Conservation (phyloP, 2,113 vertebrate genomes). For the Zosterops lateralis region DNA sequence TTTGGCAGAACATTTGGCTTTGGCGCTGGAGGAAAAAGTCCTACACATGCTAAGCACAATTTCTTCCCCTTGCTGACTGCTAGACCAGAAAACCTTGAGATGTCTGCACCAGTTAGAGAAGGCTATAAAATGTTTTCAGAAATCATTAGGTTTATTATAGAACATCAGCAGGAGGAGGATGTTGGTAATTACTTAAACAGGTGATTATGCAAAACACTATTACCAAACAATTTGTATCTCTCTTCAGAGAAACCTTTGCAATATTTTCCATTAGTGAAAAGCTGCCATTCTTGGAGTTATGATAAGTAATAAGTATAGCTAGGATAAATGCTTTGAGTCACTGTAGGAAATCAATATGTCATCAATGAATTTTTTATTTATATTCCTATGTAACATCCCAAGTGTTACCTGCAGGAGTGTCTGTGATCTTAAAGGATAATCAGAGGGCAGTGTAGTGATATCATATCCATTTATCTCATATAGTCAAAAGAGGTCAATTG, state of each 20-base stretch:
- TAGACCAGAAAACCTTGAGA: conserved; percentile 7
- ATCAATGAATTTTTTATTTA: conserved; percentile 27
- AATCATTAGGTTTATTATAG: conserved; percentile 25
- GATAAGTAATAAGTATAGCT: background rate
- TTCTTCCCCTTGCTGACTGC: background rate
- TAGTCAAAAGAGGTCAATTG: background rate
- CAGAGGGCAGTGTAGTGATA: background rate
- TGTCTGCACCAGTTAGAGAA: background rate
- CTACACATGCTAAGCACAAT: background rate
- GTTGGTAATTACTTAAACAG: conserved; percentile 32
- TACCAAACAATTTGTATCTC: conserved; percentile 19
- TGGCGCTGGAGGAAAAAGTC: background rate
- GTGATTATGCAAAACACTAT: conserved; percentile 33
- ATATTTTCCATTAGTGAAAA: background rate
- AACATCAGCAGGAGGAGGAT: conserved; percentile 1
- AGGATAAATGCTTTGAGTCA: conserved; percentile 7
- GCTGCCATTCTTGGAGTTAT: background rate
- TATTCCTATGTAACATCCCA: background rate
- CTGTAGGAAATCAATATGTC: conserved; percentile 29
- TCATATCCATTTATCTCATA: background rate
- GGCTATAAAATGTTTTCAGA: conserved; percentile 12
- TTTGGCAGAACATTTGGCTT: background rate
- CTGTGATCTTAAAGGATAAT: conserved; percentile 18
- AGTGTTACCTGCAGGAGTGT: background rate
- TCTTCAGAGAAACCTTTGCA: conserved; percentile 22